Evolutionary conservation across 2,113 vertebrate genomes (phyloP), one percentile per base, ranked within the genome.

Genomic region (Xerus inauris): DNA sequence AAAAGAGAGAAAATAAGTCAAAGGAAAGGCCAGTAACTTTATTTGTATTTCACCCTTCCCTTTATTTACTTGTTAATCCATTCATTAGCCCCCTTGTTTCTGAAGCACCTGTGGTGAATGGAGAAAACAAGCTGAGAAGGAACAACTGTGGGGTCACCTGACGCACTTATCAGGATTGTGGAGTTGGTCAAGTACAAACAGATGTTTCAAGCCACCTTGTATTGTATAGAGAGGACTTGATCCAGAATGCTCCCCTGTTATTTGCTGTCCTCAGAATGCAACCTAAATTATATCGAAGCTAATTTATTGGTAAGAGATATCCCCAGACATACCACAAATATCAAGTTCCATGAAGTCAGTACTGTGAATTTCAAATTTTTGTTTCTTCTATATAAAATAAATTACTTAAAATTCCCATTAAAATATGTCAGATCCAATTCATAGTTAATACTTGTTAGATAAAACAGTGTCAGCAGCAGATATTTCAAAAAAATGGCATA

Each of bases 341-440:
- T 2, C 62, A 83, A 89, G 24, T 8, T 77, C 35, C 49, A 51
- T 54, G 8, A 72, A 40, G 4, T 84, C 49, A 72, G 5, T 71
- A 75, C 57, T 94, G 26, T 11, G 9, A 45, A 62, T 95, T 94
- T 89, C 65, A 75, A 73, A 42, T 42, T 77, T 77, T 77, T 62
- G 59, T 75, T 92, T 81, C 79, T 73, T 54, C 67, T 90, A 69
- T 85, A 6, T 45, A 49, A 87, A 89, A 87, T 81, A 85, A 79
- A 85, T 91, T 65, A 47, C 77, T 91, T 83, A 85, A 92, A 94
- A 57, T 6, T 85, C 84, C 11, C 30, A 71, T 42, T 95, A 72
- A 88, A 88, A 88, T 86, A 67, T 42, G 14, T 77, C 64, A 89
- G 40, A 24, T 97, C 82, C 32, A 75, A 17, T 45, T 89, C 75